A percentile compares a stretch with the other conserved stretches of the same genome.
phyloP scores from a whole-genome alignment of 2,113 vertebrate species.

The Engystomops pustulosus region DNA sequence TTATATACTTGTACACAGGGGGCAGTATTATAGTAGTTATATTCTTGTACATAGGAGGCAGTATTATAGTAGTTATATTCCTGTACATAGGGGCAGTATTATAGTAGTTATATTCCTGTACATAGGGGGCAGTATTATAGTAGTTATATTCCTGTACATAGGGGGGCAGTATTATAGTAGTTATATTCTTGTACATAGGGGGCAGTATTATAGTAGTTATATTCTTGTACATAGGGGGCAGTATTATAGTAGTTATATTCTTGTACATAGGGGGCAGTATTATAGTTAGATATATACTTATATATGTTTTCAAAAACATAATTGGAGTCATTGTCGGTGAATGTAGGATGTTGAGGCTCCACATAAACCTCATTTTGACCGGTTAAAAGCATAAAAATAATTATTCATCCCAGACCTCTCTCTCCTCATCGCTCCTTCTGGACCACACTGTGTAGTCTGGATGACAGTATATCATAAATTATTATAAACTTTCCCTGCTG shows the following conservation, averaged over 20 bases:
- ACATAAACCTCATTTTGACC: background rate
- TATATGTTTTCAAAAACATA: background rate
- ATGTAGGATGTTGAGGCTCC: no score
- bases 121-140: background rate
- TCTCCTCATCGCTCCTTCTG: background rate
- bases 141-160: no score
- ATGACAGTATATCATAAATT: background rate
- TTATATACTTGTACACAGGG: no score
- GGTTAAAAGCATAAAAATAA: background rate
- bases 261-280: no score
- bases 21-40: background rate
- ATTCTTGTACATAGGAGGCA: background rate
- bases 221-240: background rate
- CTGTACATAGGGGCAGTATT: no score
- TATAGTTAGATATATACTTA: no score
- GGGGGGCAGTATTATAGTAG: no score
- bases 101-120: background rate
- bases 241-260: no score
- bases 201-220: background rate
- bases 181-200: no score
- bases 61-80: no score
- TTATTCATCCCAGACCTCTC: background rate
- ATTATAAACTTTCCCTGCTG: background rate
- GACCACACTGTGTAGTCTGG: background rate
- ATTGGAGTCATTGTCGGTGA: background rate